Evolutionary conservation across 2,113 vertebrate species (phyloP).

Genomic region (Planiliza haematocheilus): DNA sequence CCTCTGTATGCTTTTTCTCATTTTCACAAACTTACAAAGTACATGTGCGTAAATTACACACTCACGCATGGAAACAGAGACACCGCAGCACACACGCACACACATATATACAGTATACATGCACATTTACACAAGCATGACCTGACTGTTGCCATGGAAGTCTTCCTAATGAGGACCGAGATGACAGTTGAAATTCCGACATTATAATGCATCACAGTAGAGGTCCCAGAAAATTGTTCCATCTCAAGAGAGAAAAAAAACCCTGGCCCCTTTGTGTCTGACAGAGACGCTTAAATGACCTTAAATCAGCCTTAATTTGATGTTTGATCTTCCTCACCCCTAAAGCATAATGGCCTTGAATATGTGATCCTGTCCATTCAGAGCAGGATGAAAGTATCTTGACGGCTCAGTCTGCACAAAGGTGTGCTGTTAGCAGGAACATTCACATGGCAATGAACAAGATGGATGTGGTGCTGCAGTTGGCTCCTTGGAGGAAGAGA

Average conservation of each 20-base stretch:
- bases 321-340: slow-evolving; percentile 78
- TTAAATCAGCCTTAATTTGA: slow-evolving; percentile 80
- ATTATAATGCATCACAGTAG: slow-evolving; percentile 70
- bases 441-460: slow-evolving; percentile 59
- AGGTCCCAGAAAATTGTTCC: slow-evolving; percentile 61
- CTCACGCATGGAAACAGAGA: neutral
- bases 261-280: slow-evolving; percentile 65
- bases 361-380: slow-evolving; percentile 66
- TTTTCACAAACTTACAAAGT: slow-evolving; percentile 18
- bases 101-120: neutral
- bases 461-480: slow-evolving; percentile 58
- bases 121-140: slow-evolving; percentile 4
- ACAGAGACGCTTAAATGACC: slow-evolving; percentile 73
- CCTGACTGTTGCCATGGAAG: slow-evolving; percentile 65
- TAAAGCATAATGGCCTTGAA: slow-evolving; percentile 69
- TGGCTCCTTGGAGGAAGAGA: slow-evolving; percentile 36
- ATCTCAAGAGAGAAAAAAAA: slow-evolving; percentile 49
- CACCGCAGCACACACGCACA: neutral
- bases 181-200: slow-evolving; percentile 65
- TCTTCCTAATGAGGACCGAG: slow-evolving; percentile 70
- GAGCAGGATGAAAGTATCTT: slow-evolving; percentile 68
- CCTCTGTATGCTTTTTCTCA: slow-evolving; percentile 31
- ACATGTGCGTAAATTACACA: slow-evolving; percentile 33
- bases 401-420: slow-evolving; percentile 63
- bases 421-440: slow-evolving; percentile 63